phyloP scores from a whole-genome alignment of 2,113 vertebrate species.

The Pogonocichla stellata region DNA sequence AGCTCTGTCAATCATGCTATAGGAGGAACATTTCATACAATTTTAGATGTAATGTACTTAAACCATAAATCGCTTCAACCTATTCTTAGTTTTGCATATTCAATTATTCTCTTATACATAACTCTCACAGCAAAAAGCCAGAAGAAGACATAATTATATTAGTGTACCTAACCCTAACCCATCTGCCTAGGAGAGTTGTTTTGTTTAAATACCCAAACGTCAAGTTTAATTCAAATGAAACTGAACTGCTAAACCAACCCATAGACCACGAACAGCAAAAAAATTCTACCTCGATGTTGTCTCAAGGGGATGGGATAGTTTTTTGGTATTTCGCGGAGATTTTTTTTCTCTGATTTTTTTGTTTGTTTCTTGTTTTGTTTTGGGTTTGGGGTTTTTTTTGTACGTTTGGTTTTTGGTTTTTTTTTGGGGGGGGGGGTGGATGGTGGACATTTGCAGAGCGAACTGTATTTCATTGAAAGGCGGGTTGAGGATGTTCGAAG shows the following conservation, averaged over 20 bases:
- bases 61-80: conserved; percentile 36
- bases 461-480: background rate
- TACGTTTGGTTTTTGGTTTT: background rate
- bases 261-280: background rate
- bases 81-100: conserved; percentile 56
- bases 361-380: background rate
- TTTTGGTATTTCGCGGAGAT: background rate
- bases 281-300: background rate
- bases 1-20: conserved; percentile 65
- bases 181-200: background rate
- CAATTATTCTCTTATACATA: conserved; percentile 37
- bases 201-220: background rate
- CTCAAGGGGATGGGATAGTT: background rate
- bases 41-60: conserved; percentile 51
- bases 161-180: background rate
- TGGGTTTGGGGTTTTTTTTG: background rate
- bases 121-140: background rate
- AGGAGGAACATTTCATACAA: conserved; percentile 58
- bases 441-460: background rate
- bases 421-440: rapidly evolving
- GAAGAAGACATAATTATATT: background rate
- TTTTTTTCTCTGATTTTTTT: background rate
- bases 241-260: background rate
- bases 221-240: background rate
- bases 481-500: background rate